Base-by-base conservation (phyloP, 2,888 invertebrate genomes). In the Oscheius myriophilus region DNA sequence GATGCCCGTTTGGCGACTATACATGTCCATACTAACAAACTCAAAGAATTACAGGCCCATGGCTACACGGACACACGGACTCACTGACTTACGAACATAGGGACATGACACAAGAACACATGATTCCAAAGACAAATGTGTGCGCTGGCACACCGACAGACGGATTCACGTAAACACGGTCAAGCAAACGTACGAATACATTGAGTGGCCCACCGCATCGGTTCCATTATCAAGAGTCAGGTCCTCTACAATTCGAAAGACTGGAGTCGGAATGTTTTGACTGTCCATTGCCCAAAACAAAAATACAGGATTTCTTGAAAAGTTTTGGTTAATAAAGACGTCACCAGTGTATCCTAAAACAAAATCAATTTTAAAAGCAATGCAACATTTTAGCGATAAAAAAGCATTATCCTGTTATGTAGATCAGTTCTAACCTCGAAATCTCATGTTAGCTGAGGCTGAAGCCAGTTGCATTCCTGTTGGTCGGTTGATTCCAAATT, bases 341-440 rank as follows among this genome's bases (percentile, higher is more conserved):
- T 25, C 26, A 6, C 69, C 69, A 33, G 63, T 63, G 49, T 45
- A 69, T 6, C 69, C 69, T 69, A 14, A 26, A 39, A 67, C 1
- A 4, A 39, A 18, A 18, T 23, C 23, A 2, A 21, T 3, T 21
- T 21, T 11, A 54, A n/a, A n/a, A n/a, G n/a, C n/a, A n/a, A n/a
- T n/a, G n/a, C n/a, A n/a, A n/a, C n/a, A n/a, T n/a, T n/a, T n/a
- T n/a, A n/a, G n/a, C n/a, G n/a, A n/a, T n/a, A n/a, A n/a, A n/a
- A n/a, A n/a, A n/a, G n/a, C n/a, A n/a, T n/a, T n/a, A n/a, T n/a
- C n/a, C n/a, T 12, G 4, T 23, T 51, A 12, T 4, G 7, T 14
- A 14, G 3, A 14, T 16, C 2, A 18, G 0, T 6, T 16, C 2
- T 39, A 39, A 67, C 67, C 67, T 16, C 14, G 1, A 41, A 67